phyloP scores from a whole-genome alignment of 2,797 vertebrate species.

The Sebastes matsubarae region DNA sequence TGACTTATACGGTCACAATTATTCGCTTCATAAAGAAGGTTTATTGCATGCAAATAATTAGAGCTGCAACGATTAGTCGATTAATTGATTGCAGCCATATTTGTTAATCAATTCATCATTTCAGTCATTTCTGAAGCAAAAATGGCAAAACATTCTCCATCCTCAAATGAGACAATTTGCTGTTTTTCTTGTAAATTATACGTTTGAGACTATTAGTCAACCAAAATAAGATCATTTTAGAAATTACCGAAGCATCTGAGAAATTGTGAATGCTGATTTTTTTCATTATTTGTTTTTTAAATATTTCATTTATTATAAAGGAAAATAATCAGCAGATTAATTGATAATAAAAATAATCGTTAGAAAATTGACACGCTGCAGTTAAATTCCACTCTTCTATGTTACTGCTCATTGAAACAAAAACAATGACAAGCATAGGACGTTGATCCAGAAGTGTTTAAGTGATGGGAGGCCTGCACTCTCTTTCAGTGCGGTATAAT shows the following conservation, averaged over 20 bases:
- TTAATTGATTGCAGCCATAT: background rate
- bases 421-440: constrained; percentile 3
- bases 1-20: background rate
- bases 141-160: background rate
- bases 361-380: background rate
- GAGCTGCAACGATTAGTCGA: background rate
- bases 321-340: background rate
- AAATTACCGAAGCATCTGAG: background rate
- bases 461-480: background rate
- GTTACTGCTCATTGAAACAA: constrained; percentile 6
- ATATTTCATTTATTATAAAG: background rate
- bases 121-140: background rate
- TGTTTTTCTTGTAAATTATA: background rate
- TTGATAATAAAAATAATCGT: background rate
- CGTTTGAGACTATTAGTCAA: background rate
- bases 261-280: background rate
- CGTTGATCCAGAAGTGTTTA: background rate
- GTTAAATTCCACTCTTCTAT: background rate
- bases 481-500: constrained; percentile 26
- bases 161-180: background rate
- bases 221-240: background rate
- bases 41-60: background rate
- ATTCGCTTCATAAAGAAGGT: background rate
- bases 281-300: background rate
- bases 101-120: background rate